Percentiles rank a stretch among this genome's conserved stretches.
Evolutionary conservation across 2,113 vertebrate species (phyloP).

Genomic region (Elanus axillaris): DNA sequence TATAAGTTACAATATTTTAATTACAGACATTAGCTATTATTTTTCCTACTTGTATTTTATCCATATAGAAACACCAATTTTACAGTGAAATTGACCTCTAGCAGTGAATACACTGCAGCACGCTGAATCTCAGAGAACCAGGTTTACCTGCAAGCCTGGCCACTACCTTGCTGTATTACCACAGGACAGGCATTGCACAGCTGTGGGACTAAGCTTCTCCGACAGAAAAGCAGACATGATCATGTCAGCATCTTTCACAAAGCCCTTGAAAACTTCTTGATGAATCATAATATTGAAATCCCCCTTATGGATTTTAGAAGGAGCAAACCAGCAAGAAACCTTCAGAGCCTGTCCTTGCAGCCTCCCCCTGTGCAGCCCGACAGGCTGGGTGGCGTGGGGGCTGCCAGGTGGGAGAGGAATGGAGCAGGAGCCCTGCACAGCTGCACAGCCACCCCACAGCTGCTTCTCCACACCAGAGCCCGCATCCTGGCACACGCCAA

Average conservation of each 20-base stretch:
- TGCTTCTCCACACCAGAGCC: background rate
- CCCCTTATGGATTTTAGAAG: fast-evolving
- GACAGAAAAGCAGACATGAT: fast-evolving
- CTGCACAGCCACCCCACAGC: background rate
- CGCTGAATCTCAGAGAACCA: fast-evolving
- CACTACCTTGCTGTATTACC: background rate
- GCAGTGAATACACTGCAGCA: background rate
- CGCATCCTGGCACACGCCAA: fast-evolving
- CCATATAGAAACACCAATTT: background rate
- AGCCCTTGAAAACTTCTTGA: background rate
- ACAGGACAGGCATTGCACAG: background rate
- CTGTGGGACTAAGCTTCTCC: too few relatives aligned
- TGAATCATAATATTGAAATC: fast-evolving
- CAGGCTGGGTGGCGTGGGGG: fast-evolving
- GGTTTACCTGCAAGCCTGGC: background rate
- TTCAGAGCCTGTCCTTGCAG: background rate
- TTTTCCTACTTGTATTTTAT: background rate
- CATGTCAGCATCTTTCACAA: fast-evolving
- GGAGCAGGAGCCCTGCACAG: background rate
- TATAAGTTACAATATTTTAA: background rate
- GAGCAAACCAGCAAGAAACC: background rate
- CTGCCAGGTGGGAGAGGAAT: background rate
- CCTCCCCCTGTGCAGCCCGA: fast-evolving
- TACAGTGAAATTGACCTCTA: background rate
- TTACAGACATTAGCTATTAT: background rate